Percentiles rank a stretch among this genome's conserved stretches.
Evolutionary conservation across 1,140 invertebrate genomes (phyloP).

Genomic region (Drosophila pachea): DNA sequence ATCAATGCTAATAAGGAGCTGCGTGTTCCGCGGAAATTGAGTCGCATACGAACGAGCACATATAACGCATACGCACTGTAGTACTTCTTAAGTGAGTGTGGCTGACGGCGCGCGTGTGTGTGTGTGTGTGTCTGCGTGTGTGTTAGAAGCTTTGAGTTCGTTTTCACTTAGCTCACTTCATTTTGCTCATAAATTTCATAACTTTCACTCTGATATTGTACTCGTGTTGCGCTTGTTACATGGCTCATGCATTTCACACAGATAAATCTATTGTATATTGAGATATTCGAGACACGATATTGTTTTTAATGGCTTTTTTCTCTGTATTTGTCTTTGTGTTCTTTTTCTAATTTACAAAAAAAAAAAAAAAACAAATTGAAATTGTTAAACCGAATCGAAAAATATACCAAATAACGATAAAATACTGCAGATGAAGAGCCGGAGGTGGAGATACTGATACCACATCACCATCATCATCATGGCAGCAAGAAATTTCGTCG

Average conservation of each 20-base stretch:
- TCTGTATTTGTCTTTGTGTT: constrained; percentile 63
- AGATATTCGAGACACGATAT: constrained; percentile 14
- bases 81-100: constrained; percentile 33
- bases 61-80: constrained; percentile 60
- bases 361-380: constrained; percentile 33
- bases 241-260: constrained; percentile 36
- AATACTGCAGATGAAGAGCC: constrained; percentile 58
- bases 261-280: constrained; percentile 6
- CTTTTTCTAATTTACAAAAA: constrained; percentile 5
- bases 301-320: constrained; percentile 61
- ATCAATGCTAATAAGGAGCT: constrained; percentile 47
- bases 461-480: constrained; percentile 78
- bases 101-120: constrained; percentile 21
- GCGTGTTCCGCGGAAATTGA: constrained; percentile 62
- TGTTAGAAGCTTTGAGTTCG: constrained; percentile 51
- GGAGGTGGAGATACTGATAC: constrained; percentile 73
- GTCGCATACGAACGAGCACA: constrained; percentile 48
- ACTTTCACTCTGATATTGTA: constrained; percentile 24
- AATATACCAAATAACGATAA: constrained; percentile 8
- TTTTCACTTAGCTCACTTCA: constrained; percentile 53
- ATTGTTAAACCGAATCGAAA: constrained; percentile 46
- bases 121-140: constrained; percentile 26
- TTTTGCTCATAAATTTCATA: constrained; percentile 48
- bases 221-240: constrained; percentile 19
- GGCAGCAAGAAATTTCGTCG: constrained; percentile 76